Evolutionary conservation across 1,140 invertebrate species (phyloP).

Genomic region (Drosophila kepulauana): DNA sequence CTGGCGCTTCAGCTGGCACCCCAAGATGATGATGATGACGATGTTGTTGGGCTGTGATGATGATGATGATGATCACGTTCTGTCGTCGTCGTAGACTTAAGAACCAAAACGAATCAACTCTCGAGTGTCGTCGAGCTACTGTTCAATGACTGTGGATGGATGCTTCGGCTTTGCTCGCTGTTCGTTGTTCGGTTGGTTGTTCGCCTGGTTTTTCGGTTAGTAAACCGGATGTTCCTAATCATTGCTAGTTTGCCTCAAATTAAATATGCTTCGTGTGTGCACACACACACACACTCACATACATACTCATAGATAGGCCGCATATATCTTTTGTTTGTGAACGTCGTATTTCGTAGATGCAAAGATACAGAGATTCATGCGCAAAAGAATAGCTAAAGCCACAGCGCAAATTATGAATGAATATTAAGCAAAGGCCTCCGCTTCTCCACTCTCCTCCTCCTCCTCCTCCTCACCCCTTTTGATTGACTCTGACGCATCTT

Average conservation of each 20-base stretch:
- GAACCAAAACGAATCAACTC: slow-evolving; percentile 54
- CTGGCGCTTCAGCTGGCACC: slow-evolving; percentile 73
- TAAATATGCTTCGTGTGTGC: slow-evolving; percentile 74
- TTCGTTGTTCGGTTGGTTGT: slow-evolving; percentile 37
- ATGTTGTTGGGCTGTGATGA: slow-evolving; percentile 2
- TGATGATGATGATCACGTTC: slow-evolving; percentile 16
- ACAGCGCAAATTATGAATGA: slow-evolving; percentile 60
- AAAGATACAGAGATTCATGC: slow-evolving; percentile 37
- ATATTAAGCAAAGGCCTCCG: slow-evolving; percentile 31
- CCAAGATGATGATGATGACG: slow-evolving; percentile 38
- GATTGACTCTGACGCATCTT: slow-evolving; percentile 42
- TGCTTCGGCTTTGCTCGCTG: slow-evolving; percentile 32
- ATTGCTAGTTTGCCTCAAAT: slow-evolving; percentile 85
- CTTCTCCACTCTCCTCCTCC: background rate
- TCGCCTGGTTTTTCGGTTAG: slow-evolving; percentile 82
- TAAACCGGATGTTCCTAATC: slow-evolving; percentile 85
- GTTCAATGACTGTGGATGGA: slow-evolving; percentile 70
- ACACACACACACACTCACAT: slow-evolving; percentile 9
- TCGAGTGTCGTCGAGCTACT: slow-evolving; percentile 75
- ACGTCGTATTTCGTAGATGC: slow-evolving; percentile 30
- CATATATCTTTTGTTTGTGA: slow-evolving; percentile 74
- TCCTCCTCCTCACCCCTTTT: background rate
- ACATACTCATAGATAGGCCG: slow-evolving; percentile 38
- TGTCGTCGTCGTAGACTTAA: slow-evolving; percentile 41
- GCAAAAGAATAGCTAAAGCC: slow-evolving; percentile 29